phyloP scores from a whole-genome alignment of 2,888 invertebrate genomes.

The Drosophila planitibia region DNA sequence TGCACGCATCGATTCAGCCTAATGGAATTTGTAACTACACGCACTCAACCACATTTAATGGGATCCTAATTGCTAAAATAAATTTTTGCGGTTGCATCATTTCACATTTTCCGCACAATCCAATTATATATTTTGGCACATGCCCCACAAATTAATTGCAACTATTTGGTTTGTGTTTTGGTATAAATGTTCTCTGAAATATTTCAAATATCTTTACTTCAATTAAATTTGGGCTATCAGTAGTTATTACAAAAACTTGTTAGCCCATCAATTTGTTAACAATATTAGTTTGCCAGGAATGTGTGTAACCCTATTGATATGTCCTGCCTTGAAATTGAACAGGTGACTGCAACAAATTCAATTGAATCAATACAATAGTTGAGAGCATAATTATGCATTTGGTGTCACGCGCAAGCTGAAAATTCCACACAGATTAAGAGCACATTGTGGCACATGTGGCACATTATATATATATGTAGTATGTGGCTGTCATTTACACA shows the following conservation, averaged over 20 bases:
- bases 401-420: neutral
- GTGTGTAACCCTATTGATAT: neutral
- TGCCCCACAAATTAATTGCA: neutral
- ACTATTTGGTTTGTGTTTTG: neutral
- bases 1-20: constrained; percentile 26
- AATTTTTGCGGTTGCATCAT: constrained; percentile 26
- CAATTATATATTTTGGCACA: neutral
- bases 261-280: neutral
- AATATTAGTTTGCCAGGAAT: neutral
- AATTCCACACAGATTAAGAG: neutral
- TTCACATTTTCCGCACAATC: neutral
- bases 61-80: constrained; percentile 50
- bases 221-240: constrained; percentile 16
- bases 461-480: neutral
- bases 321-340: neutral
- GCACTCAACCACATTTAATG: constrained; percentile 37
- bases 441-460: neutral
- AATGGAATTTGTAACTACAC: constrained; percentile 59
- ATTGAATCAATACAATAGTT: neutral
- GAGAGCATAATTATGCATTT: neutral
- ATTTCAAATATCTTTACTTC: constrained; percentile 2
- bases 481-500: neutral
- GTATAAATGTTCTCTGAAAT: neutral
- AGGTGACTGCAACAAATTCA: neutral
- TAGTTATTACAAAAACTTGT: neutral